phyloP scores from a whole-genome alignment of 2,797 vertebrate genomes.

The Neosalanx taihuensis region DNA sequence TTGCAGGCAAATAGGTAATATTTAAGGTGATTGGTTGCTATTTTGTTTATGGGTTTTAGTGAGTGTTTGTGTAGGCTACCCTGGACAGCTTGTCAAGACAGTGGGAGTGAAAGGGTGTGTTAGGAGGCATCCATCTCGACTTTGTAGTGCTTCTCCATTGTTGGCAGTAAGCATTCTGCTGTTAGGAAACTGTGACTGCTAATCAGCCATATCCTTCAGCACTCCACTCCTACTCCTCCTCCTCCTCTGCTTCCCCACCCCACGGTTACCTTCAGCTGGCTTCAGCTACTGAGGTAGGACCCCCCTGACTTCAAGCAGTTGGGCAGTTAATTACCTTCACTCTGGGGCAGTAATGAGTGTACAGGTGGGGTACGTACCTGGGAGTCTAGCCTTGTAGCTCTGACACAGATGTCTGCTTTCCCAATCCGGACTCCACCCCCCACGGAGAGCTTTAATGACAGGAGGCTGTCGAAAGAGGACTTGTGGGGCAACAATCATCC shows the following conservation, averaged over 20 bases:
- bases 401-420: constrained; percentile 82
- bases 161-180: constrained; percentile 5
- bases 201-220: constrained; percentile 1
- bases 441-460: constrained; percentile 70
- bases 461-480: constrained; percentile 57
- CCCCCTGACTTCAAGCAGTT: constrained; percentile 42
- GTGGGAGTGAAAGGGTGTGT: constrained; percentile 29
- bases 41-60: background rate
- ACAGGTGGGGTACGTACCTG: constrained; percentile 83
- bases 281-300: background rate
- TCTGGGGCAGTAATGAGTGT: constrained; percentile 73
- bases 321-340: constrained; percentile 78
- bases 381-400: constrained; percentile 70
- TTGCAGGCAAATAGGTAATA: no score
- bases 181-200: background rate
- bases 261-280: background rate
- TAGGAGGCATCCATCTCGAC: background rate
- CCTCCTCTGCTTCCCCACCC: background rate
- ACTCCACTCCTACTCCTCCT: background rate
- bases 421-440: constrained; percentile 59
- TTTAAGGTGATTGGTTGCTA: no score
- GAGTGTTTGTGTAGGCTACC: background rate
- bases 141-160: constrained; percentile 19
- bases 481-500: constrained; percentile 72
- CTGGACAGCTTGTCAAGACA: constrained; percentile 26